These are phyloP conservation scores for Frankliniella fusca DNA, from an alignment of 2,888 invertebrate species.

Conservation along the genomic window DNA sequence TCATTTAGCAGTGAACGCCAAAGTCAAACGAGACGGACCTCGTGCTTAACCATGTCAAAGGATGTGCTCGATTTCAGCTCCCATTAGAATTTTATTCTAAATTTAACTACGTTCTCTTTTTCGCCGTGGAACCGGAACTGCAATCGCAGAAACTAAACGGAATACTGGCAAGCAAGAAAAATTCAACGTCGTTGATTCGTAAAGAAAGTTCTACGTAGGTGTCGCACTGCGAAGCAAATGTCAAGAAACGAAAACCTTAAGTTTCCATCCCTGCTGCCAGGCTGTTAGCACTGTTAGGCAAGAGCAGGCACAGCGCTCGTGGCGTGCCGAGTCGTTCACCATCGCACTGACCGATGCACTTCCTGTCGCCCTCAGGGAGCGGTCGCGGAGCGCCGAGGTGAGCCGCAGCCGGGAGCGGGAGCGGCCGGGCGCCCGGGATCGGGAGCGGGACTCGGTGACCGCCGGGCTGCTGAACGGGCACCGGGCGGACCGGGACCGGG, in stretches of 20 bases:
- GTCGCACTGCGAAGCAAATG: too few relatives aligned
- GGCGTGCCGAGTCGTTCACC: too few relatives aligned
- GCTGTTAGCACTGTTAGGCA: too few relatives aligned
- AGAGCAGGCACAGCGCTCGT: too few relatives aligned
- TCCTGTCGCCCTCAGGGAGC: background rate
- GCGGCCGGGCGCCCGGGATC: background rate
- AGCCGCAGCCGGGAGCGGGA: background rate
- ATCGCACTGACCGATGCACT: too few relatives aligned
- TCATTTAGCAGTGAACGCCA: too few relatives aligned
- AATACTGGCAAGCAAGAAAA: slow-evolving; percentile 38
- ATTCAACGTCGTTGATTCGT: background rate
- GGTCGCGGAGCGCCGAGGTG: background rate
- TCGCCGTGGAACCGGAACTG: slow-evolving; percentile 30
- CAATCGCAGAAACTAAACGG: slow-evolving; percentile 34
- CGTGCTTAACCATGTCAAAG: too few relatives aligned
- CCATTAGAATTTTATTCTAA: slow-evolving; percentile 27
- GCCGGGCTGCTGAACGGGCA: slow-evolving; percentile 3
- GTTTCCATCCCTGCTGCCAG: too few relatives aligned
- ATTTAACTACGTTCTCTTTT: slow-evolving; percentile 25
- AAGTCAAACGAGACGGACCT: too few relatives aligned
- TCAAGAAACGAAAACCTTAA: too few relatives aligned
- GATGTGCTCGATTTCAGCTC: background rate
- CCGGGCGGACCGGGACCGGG: background rate
- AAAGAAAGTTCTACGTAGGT: too few relatives aligned
- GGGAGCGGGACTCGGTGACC: slow-evolving; percentile 10